Evolutionary conservation across 2,888 invertebrate species (phyloP).

Genomic region (Pharmacophagus antenor): DNA sequence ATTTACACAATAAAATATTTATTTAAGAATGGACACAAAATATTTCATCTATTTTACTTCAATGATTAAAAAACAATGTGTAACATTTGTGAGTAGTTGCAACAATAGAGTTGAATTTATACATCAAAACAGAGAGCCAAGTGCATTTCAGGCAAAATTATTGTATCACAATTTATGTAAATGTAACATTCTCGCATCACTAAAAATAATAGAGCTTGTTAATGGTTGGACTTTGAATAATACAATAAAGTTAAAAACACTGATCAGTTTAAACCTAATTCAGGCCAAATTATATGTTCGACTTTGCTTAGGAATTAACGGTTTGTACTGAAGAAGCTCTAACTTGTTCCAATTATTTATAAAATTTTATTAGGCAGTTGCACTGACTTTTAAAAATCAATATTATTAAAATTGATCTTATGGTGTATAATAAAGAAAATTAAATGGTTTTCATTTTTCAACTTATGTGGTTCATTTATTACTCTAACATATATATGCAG

Average conservation of each 20-base stretch:
- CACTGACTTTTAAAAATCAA: slow-evolving; percentile 15
- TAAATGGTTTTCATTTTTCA: slow-evolving; percentile 41
- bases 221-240: slow-evolving; percentile 4
- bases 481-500: slow-evolving; percentile 49
- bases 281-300: slow-evolving; percentile 24
- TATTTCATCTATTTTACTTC: slow-evolving; percentile 13
- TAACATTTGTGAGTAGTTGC: slow-evolving; percentile 17
- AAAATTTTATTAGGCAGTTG: slow-evolving; percentile 26
- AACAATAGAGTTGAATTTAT: slow-evolving; percentile 3
- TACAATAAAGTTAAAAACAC: slow-evolving; percentile 17
- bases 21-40: slow-evolving; percentile 7
- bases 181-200: slow-evolving; percentile 7
- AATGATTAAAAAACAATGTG: slow-evolving; percentile 11
- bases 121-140: slow-evolving; percentile 21
- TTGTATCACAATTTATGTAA: too few species aligned
- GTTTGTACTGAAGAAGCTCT: slow-evolving; percentile 32
- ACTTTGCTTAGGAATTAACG: slow-evolving; percentile 30
- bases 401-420: slow-evolving; percentile 35
- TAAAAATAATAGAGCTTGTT: slow-evolving; percentile 13
- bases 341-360: slow-evolving; percentile 25
- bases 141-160: slow-evolving; percentile 17
- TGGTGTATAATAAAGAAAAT: slow-evolving; percentile 35
- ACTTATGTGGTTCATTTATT: slow-evolving; percentile 31
- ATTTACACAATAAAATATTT: slow-evolving; percentile 38
- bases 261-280: slow-evolving; percentile 7